These are phyloP conservation scores for Cheilosia impressa DNA, from an alignment of 2,888 invertebrate genomes.

Conservation along the genomic window DNA sequence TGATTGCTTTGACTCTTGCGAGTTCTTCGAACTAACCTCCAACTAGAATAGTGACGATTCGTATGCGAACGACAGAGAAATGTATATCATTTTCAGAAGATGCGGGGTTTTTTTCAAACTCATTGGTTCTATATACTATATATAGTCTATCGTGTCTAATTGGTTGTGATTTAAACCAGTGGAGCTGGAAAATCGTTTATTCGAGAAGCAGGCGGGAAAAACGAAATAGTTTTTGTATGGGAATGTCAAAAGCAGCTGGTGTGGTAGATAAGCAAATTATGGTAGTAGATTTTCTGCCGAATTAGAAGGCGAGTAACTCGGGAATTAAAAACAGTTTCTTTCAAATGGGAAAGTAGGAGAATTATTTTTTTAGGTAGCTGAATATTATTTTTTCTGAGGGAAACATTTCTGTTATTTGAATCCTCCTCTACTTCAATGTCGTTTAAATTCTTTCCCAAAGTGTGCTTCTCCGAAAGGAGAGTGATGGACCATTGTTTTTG, in stretches of 20 bases:
- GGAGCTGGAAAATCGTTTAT: background rate
- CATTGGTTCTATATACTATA: background rate
- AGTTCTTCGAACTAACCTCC: background rate
- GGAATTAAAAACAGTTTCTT: too few species aligned
- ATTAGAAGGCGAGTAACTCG: too few species aligned
- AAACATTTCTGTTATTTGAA: too few species aligned
- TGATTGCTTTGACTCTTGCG: background rate
- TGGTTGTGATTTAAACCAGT: constrained; percentile 11
- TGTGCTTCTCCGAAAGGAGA: too few species aligned
- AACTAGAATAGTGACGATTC: background rate
- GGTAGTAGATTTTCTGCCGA: too few species aligned
- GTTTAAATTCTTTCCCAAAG: too few species aligned
- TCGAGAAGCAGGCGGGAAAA: background rate
- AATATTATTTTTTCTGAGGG: too few species aligned
- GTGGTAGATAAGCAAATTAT: too few species aligned
- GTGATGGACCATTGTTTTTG: too few species aligned
- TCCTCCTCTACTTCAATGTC: too few species aligned
- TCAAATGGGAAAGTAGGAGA: too few species aligned
- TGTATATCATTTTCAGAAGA: background rate
- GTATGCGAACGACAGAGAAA: constrained; percentile 21
- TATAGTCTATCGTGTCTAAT: constrained; percentile 12
- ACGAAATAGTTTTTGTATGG: background rate
- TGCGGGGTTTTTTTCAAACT: background rate
- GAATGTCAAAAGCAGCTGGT: constrained; percentile 70
- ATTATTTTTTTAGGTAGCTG: too few species aligned